A percentile compares a stretch with the other conserved stretches of the same genome.
Evolutionary conservation across 2,888 invertebrate species (phyloP).

Genomic region (Notocelia uddmanniana): DNA sequence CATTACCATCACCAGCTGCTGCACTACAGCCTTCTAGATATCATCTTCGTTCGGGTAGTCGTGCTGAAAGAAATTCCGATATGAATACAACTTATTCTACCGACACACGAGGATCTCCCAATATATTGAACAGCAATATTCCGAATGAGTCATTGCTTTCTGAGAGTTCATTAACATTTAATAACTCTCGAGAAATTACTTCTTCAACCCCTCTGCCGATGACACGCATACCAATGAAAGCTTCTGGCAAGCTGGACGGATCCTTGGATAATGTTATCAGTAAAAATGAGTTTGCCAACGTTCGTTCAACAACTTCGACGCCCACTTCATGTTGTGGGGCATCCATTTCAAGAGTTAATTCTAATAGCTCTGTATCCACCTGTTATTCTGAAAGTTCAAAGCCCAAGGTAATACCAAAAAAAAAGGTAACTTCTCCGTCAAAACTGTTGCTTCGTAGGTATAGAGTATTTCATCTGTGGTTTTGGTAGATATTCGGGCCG

Average conservation of each 20-base stretch:
- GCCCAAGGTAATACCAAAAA: slow-evolving; percentile 3
- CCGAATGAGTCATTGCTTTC: slow-evolving; percentile 1
- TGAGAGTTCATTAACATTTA: slow-evolving; percentile 6
- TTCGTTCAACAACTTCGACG: slow-evolving; percentile 9
- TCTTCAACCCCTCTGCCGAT: slow-evolving; percentile 8
- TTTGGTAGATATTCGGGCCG: neutral
- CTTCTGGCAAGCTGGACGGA: neutral
- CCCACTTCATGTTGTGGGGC: slow-evolving; percentile 4
- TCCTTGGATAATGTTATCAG: neutral
- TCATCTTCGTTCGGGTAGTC: slow-evolving; percentile 11
- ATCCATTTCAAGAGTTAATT: neutral
- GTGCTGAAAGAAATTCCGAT: neutral
- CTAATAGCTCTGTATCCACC: slow-evolving; percentile 5
- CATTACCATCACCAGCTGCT: neutral
- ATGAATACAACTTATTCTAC: neutral
- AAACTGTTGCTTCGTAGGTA: neutral
- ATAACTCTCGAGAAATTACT: slow-evolving; percentile 7
- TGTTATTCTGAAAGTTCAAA: slow-evolving; percentile 3
- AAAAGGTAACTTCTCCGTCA: slow-evolving; percentile 6
- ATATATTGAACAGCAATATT: slow-evolving; percentile 15
- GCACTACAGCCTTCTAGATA: slow-evolving; percentile 7
- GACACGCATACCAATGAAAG: too few relatives aligned
- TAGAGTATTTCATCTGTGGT: neutral
- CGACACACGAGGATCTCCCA: slow-evolving; percentile 3
- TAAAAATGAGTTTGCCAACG: slow-evolving; percentile 1